phyloP scores from a whole-genome alignment of 2,113 vertebrate genomes.

The Cisticola juncidis region DNA sequence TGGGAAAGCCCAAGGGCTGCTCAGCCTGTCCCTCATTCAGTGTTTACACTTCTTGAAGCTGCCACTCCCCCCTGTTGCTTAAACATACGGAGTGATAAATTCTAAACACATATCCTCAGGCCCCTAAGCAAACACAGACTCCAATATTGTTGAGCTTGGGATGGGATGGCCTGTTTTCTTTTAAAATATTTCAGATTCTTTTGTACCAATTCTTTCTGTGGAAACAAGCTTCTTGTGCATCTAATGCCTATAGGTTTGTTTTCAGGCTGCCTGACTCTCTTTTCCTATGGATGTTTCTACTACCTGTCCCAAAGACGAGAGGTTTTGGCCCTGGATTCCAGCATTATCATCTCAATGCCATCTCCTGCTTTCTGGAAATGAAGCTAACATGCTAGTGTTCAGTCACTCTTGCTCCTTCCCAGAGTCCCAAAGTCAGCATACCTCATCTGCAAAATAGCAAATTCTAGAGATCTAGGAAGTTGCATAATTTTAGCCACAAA shows the following conservation, averaged over 20 bases:
- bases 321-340: background rate
- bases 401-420: background rate
- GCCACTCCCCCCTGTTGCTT: background rate
- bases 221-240: background rate
- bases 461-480: background rate
- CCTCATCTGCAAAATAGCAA: background rate
- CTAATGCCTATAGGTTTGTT: background rate
- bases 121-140: background rate
- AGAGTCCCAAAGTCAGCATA: background rate
- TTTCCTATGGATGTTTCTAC: background rate
- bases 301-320: background rate
- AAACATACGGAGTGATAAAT: background rate
- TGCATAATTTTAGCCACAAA: background rate
- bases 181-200: constrained; percentile 14
- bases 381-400: background rate
- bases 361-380: background rate
- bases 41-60: background rate
- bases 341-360: fast-evolving
- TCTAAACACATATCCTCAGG: background rate
- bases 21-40: background rate
- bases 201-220: background rate
- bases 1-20: background rate
- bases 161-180: background rate
- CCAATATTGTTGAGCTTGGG: background rate
- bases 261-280: background rate